Base-by-base conservation (phyloP, 2,888 invertebrate species). In the Parelbella ahira region DNA sequence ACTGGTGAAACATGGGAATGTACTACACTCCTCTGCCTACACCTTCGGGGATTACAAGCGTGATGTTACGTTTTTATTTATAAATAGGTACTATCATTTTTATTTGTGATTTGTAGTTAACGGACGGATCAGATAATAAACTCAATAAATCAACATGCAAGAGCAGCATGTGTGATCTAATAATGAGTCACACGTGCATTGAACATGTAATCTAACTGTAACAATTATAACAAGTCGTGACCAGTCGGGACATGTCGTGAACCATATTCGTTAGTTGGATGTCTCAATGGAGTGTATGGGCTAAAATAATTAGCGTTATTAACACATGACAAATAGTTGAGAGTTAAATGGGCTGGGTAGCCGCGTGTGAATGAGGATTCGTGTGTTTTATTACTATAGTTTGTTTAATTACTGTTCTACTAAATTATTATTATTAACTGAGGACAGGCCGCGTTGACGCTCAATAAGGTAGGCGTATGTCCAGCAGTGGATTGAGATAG, bases 191-290 rank as follows among this genome's bases (percentile, higher is more conserved):
- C 7, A 11, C 4, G 7, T 19, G 19, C 34, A 25, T 34, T 13
- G 25, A 13, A 19, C 20, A 21, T 37, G 37, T 19, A 27, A 19
- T 30, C 20, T 20, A 23, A 25, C 15, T 72, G 68, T 68, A 60
- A 66, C 51, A 52, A 57, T 56, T 50, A 55, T 71, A 68, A 76
- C 84, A 71, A 69, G 86, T 83, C 81, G 73, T 76, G 86, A 86
- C 86, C 68, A 62, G 86, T 82, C 69, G 54, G 58, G 60, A 60
- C 79, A 50, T 68, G 75, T 76, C 74, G 56, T 71, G 81, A 79
- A 83, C 82, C 80, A 59, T 70, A 71, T 80, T 79, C 74, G 75
- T 75, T 63, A 60, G 57, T 58, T 58, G 59, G 58, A 66, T 68
- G 68, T 64, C 60, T 61, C 57, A 58, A 68, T 64, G 64, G 66